These are phyloP conservation scores for Caenorhabditis angaria DNA, from an alignment of 2,888 invertebrate genomes.

Conservation along the genomic window DNA sequence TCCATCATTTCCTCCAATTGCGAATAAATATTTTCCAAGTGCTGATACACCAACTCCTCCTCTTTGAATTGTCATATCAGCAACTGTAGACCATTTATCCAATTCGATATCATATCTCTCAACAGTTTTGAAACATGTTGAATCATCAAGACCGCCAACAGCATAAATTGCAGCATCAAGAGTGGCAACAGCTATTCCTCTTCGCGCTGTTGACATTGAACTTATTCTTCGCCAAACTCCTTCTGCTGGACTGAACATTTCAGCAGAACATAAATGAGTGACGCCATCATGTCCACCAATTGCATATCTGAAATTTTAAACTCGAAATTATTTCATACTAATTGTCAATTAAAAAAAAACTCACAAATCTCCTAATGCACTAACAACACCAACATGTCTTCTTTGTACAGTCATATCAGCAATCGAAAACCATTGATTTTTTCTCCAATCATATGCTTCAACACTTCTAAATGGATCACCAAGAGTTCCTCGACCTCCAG, in stretches of 20 bases:
- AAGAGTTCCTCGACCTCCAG: conserved; percentile 75
- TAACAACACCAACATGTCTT: conserved; percentile 75
- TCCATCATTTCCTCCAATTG: conserved; percentile 76
- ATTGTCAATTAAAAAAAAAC: no score
- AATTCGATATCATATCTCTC: conserved; percentile 74
- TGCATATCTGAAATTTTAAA: no score
- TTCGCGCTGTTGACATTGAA: conserved; percentile 62
- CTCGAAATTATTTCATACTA: no score
- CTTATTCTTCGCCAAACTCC: conserved; percentile 41
- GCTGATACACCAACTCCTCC: conserved; percentile 75
- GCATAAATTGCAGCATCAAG: conserved; percentile 75
- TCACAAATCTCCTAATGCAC: conserved; percentile 72
- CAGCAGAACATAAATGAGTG: conserved; percentile 75
- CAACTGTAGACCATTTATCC: conserved; percentile 74
- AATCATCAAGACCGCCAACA: conserved; percentile 75
- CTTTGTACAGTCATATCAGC: conserved; percentile 74
- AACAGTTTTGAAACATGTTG: conserved; percentile 73
- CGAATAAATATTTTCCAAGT: conserved; percentile 73
- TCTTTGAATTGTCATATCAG: conserved; percentile 74
- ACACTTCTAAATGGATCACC: conserved; percentile 75
- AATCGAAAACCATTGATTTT: conserved; percentile 74
- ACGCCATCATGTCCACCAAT: conserved; percentile 76
- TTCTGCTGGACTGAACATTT: conserved; percentile 56
- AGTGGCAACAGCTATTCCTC: conserved; percentile 75
- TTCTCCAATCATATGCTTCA: conserved; percentile 75